Evolutionary conservation across 2,797 vertebrate species (phyloP), one percentile per base, ranked within the genome.

Genomic region (Sylvia borin): DNA sequence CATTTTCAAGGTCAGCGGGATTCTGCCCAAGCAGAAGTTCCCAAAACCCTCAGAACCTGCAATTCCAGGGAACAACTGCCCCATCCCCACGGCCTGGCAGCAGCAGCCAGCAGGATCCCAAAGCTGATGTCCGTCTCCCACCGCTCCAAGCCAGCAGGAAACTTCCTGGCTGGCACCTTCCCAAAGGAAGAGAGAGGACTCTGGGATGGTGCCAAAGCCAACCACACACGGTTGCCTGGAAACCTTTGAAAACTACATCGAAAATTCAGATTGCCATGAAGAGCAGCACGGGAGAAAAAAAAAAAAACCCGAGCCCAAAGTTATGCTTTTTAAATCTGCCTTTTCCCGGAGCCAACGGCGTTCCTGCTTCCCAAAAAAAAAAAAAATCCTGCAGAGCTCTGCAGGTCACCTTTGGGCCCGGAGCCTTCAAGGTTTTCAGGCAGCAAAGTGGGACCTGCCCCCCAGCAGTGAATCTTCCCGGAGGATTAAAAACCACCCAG

Each of bases 131-230:
- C 13, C 19, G 29, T 13, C 73, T 91, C 93, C 92, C 45, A 70
- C 65, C 11, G 4, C 36, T 42, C 48, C 31, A 10, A 91, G 8
- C 24, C 93, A 48, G 84, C 62, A 10, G 92, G 92, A 74, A 71
- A 19, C 74, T 90, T 93, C 85, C 90, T 66, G 85, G 31, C 67
- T 85, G 90, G 60, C 55, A 12, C 68, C 68, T 58, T 48, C 64
- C 88, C 90, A 60, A 79, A 47, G 71, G 73, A 89, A 86, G 50
- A 48, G 62, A 61, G 68, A 68, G 42, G 78, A 58, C 8, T 55
- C 26, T 92, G 85, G 78, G 81, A 60, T 13, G 1, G 5, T 0
- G 90, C 92, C 92, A 95, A 78, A 53, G 11, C 77, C 74, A 87
- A 78, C 45, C 47, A 21, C 65, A 34, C 42, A 5, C 2, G 18